Evolutionary conservation across 2,113 vertebrate genomes (phyloP).

Genomic region (Ptychochromis oligacanthus): DNA sequence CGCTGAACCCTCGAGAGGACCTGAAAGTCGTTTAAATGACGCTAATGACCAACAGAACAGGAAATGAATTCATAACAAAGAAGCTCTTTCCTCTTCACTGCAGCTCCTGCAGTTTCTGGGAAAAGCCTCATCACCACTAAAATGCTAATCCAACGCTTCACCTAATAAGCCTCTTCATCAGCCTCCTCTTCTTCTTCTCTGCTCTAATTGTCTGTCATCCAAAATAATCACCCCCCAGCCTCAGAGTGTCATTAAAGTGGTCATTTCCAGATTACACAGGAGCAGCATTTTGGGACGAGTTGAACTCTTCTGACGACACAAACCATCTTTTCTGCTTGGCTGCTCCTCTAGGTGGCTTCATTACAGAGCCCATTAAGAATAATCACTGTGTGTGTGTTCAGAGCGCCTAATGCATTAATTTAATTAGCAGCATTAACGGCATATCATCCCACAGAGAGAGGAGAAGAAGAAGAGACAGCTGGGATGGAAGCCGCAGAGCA

Average conservation of each 20-base stretch:
- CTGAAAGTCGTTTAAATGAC: too few relatives aligned
- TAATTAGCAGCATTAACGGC: constrained; percentile 50
- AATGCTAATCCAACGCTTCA: background rate
- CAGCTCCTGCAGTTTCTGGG: background rate
- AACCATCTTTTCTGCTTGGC: constrained; percentile 42
- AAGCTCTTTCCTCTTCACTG: background rate
- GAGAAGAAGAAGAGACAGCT: background rate
- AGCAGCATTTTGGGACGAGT: constrained; percentile 17
- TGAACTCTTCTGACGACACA: background rate
- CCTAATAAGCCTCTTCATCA: background rate
- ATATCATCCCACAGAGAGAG: constrained; percentile 4
- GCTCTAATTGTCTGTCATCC: constrained; percentile 2
- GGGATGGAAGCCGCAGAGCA: background rate
- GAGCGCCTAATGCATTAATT: constrained; percentile 56
- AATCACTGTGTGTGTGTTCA: constrained; percentile 35
- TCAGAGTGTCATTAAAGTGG: constrained; percentile 28
- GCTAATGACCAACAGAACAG: too few relatives aligned
- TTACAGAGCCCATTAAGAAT: constrained; percentile 59
- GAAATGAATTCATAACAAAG: background rate
- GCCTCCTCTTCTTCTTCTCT: background rate
- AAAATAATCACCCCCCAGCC: background rate
- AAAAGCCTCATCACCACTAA: constrained; percentile 7
- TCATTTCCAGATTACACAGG: constrained; percentile 47
- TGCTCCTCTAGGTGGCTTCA: constrained; percentile 54
- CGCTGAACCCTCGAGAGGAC: too few relatives aligned